Conservation (phyloP, 1,140 invertebrate genomes). For the Pygmarrhopalites habei region DNA sequence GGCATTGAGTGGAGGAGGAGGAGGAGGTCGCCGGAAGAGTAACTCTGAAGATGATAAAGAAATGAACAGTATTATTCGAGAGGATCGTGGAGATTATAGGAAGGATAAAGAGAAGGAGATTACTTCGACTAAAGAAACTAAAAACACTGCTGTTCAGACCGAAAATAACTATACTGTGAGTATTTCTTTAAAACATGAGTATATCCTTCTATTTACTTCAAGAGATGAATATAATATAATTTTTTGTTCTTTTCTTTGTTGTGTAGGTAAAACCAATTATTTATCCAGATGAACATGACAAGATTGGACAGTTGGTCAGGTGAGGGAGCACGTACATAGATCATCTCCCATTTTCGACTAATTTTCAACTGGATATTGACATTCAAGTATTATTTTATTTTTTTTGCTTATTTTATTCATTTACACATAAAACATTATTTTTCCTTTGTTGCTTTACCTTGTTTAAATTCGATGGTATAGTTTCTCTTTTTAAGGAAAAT, state of each 20-base stretch:
- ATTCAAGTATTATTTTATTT: constrained; percentile 2
- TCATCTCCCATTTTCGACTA: too few relatives aligned
- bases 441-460: not conserved
- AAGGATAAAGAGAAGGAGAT: not conserved
- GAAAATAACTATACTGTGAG: constrained; percentile 30
- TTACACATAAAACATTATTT: not conserved
- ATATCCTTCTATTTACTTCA: not conserved
- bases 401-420: not conserved
- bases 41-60: not conserved
- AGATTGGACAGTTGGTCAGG: constrained; percentile 37
- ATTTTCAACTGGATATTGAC: not conserved
- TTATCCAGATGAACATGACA: constrained; percentile 37
- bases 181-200: not conserved
- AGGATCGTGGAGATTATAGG: not conserved
- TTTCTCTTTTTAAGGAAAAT: not conserved
- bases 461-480: not conserved
- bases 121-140: not conserved
- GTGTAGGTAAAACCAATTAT: not conserved
- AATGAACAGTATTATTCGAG: not conserved
- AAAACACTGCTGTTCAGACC: constrained; percentile 26
- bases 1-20: too few relatives aligned
- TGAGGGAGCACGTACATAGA: constrained; percentile 3
- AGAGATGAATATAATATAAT: not conserved
- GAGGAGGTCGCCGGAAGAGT: not conserved
- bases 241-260: not conserved